Percentiles rank a stretch among this genome's conserved stretches.
phyloP scores from a whole-genome alignment of 1,140 invertebrate genomes.

The Cecropterus lyciades region DNA sequence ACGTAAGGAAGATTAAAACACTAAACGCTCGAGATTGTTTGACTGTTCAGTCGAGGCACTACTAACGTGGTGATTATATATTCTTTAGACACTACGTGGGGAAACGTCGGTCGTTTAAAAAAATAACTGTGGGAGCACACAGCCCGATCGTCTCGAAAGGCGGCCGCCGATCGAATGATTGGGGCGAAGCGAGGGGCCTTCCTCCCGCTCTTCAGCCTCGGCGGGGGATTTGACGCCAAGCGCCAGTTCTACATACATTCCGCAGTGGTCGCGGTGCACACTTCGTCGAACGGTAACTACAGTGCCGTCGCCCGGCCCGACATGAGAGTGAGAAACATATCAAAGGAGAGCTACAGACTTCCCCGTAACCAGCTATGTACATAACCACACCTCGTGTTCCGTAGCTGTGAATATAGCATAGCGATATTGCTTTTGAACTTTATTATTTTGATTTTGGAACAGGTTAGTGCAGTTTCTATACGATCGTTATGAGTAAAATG shows the following conservation, averaged over 20 bases:
- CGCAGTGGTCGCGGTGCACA: not conserved
- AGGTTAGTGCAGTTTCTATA: conserved; percentile 22
- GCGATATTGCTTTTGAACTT: conserved; percentile 10
- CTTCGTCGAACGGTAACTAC: conserved; percentile 2
- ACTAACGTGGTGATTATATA: not conserved
- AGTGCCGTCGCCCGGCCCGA: conserved; percentile 11
- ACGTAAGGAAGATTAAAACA: not conserved
- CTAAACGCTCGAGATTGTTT: not conserved
- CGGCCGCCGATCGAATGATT: conserved; percentile 3
- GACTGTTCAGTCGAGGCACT: not conserved
- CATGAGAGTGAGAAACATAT: not conserved
- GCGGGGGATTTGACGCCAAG: conserved; percentile 4
- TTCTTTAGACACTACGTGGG: not conserved
- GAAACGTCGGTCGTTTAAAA: not conserved
- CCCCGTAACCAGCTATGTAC: not conserved
- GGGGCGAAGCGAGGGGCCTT: not conserved
- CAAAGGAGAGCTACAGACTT: not conserved
- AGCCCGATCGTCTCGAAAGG: not conserved
- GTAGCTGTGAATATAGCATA: not conserved
- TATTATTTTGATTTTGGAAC: conserved; percentile 10
- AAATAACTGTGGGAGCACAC: not conserved
- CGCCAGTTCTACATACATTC: conserved; percentile 6
- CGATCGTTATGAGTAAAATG: conserved; percentile 9
- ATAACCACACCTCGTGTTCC: not conserved
- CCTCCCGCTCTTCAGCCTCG: not conserved